phyloP scores from a whole-genome alignment of 2,797 vertebrate genomes.

The Gephyroberyx darwinii region DNA sequence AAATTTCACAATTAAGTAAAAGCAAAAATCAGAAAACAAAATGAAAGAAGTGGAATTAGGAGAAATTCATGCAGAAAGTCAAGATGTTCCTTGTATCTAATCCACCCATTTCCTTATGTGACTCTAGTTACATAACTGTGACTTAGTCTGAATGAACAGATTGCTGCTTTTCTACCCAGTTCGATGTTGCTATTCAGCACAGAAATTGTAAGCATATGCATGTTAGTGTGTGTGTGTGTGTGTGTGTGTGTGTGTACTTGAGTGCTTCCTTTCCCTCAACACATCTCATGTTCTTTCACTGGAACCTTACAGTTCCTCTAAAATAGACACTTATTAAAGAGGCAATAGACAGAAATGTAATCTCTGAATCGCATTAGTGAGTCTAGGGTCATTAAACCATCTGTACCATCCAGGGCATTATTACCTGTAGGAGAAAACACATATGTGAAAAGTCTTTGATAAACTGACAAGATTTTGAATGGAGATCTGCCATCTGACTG shows the following conservation, averaged over 20 bases:
- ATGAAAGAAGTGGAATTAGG: background rate
- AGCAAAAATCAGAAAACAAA: background rate
- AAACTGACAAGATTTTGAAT: background rate
- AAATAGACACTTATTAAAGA: too few relatives aligned
- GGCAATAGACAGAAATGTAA: background rate
- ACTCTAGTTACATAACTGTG: conserved; percentile 48
- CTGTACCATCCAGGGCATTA: background rate
- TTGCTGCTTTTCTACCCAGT: conserved; percentile 35
- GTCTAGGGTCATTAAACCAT: background rate
- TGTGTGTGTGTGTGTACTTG: background rate
- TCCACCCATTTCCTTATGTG: background rate
- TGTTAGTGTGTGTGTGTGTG: background rate
- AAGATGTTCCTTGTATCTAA: too few relatives aligned
- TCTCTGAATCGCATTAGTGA: background rate
- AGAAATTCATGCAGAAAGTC: background rate
- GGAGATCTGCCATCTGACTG: background rate
- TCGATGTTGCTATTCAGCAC: conserved; percentile 21
- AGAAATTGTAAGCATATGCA: conserved; percentile 5
- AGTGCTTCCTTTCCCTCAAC: background rate
- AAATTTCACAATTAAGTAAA: background rate
- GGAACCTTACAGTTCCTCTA: too few relatives aligned
- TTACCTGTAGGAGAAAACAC: background rate
- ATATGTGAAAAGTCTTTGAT: background rate
- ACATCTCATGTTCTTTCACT: too few relatives aligned
- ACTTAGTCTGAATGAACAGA: conserved; percentile 53